Percentiles rank a stretch among this genome's conserved stretches.
Evolutionary conservation across 1,140 invertebrate species (phyloP).

Genomic region (Drosophila equinoxialis): DNA sequence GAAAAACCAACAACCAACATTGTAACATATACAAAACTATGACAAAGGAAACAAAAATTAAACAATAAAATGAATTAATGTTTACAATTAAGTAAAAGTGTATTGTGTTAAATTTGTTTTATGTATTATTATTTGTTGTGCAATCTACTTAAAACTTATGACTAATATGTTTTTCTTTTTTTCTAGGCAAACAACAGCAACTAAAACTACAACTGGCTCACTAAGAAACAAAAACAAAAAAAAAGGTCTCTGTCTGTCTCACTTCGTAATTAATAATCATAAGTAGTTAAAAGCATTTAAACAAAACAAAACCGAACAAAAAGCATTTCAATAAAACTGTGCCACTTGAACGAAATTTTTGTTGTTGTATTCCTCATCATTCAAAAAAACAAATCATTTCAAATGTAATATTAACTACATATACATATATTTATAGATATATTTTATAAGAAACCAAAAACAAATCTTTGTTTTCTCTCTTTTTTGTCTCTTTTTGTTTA

Average conservation of each 20-base stretch:
- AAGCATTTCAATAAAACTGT: constrained; percentile 53
- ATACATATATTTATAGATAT: neutral
- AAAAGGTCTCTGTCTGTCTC: constrained; percentile 10
- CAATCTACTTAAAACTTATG: neutral
- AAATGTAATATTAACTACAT: constrained; percentile 6
- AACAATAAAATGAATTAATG: constrained; percentile 49
- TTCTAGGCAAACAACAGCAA: constrained; percentile 26
- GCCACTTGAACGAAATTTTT: constrained; percentile 43
- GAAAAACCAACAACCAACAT: constrained; percentile 7
- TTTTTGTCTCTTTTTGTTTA: constrained; percentile 21
- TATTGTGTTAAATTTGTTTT: no score
- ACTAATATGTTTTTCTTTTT: constrained; percentile 57
- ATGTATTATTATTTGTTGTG: no score
- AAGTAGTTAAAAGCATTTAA: constrained; percentile 40
- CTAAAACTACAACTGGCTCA: neutral
- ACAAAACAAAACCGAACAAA: neutral
- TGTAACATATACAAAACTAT: constrained; percentile 48
- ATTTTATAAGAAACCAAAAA: constrained; percentile 21
- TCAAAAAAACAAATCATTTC: constrained; percentile 27
- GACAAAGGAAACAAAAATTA: constrained; percentile 22
- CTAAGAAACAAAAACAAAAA: neutral
- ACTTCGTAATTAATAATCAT: constrained; percentile 20
- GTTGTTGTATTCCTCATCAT: constrained; percentile 53
- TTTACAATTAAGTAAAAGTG: constrained; percentile 56
- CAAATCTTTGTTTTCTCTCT: constrained; percentile 32